Percentiles rank a stretch among this genome's conserved stretches.
These are phyloP conservation scores for Chromobotia macracanthus DNA, from an alignment of 2,797 vertebrate species.

Conservation along the genomic window DNA sequence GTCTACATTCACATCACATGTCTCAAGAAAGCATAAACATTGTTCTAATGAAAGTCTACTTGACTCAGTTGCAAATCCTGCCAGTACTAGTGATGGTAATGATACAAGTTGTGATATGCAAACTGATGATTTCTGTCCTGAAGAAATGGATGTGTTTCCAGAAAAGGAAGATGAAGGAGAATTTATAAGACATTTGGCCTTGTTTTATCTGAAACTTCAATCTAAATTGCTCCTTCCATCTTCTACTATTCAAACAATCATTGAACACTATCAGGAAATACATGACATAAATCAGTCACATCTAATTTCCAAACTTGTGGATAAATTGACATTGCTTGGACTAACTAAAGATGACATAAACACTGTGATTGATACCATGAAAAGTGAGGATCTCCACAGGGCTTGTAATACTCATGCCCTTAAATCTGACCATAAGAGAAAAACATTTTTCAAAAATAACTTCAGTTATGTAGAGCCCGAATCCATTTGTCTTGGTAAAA, in stretches of 20 bases:
- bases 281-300: constrained; percentile 47
- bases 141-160: too few species aligned
- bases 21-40: too few species aligned
- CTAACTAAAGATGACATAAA: constrained; percentile 16
- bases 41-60: too few species aligned
- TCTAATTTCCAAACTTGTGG: constrained; percentile 43
- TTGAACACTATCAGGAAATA: constrained; percentile 45
- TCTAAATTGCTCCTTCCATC: constrained; percentile 26
- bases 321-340: constrained; percentile 30
- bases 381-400: constrained; percentile 46
- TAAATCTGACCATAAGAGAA: constrained; percentile 47
- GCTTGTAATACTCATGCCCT: constrained; percentile 23
- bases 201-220: too few species aligned
- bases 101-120: too few species aligned
- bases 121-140: too few species aligned
- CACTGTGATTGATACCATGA: constrained; percentile 28
- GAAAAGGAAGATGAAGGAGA: too few species aligned
- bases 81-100: too few species aligned
- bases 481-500: constrained; percentile 37
- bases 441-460: too few species aligned
- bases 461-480: constrained; percentile 43
- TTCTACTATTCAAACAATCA: constrained; percentile 32
- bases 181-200: too few species aligned
- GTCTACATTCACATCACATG: too few species aligned
- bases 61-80: too few species aligned